phyloP scores from a whole-genome alignment of 2,797 vertebrate genomes.

The Poeciliopsis paucimaculata region DNA sequence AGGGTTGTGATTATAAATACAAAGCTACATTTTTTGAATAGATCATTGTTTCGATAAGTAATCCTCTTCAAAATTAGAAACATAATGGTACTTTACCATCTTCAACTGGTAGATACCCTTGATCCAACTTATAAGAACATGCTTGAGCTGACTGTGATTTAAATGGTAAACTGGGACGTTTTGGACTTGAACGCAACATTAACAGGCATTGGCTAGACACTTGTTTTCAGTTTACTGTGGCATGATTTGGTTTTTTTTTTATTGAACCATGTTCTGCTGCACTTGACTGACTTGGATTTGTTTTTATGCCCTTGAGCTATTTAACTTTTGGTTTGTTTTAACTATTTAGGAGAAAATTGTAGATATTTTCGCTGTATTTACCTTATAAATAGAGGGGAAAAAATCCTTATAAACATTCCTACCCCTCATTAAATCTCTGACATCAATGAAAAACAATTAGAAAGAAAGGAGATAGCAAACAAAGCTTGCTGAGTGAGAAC shows the following conservation, averaged over 20 bases:
- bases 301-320: neutral
- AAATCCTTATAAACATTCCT: neutral
- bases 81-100: neutral
- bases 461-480: neutral
- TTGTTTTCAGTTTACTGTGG: neutral
- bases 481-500: neutral
- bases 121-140: neutral
- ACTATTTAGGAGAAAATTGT: neutral
- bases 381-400: neutral
- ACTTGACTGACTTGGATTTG: neutral
- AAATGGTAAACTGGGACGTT: neutral
- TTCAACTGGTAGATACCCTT: neutral
- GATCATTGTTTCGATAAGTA: slow-evolving; percentile 58
- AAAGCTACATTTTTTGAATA: slow-evolving; percentile 40
- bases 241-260: neutral
- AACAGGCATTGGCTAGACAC: neutral
- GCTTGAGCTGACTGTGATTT: neutral
- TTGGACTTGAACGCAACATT: neutral
- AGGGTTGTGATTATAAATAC: slow-evolving; percentile 66
- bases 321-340: neutral
- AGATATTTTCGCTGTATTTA: neutral
- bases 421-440: neutral
- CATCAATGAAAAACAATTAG: neutral
- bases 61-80: slow-evolving; percentile 55
- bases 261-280: neutral